Conservation (phyloP, 2,888 invertebrate genomes). For the Sarcophaga subvicina region DNA sequence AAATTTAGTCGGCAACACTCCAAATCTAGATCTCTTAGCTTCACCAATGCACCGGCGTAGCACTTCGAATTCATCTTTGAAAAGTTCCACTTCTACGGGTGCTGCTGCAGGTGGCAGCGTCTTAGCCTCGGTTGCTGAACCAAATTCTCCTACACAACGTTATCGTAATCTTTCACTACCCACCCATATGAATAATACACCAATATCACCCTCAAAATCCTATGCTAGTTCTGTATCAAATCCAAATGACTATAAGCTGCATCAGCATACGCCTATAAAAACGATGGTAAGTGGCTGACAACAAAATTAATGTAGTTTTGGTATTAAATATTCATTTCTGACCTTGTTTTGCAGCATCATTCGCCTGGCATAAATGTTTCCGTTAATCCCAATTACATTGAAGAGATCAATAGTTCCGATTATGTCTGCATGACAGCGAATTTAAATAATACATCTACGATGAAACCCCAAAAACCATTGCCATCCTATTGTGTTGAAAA, state of each 20-base stretch:
- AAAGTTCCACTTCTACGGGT: constrained; percentile 55
- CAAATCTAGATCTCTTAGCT: constrained; percentile 73
- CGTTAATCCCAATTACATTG: constrained; percentile 83
- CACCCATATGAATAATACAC: constrained; percentile 74
- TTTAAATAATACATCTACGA: constrained; percentile 76
- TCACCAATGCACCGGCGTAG: constrained; percentile 80
- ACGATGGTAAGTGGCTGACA: constrained; percentile 56
- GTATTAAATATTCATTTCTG: background rate
- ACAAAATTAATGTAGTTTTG: background rate
- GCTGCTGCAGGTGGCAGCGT: constrained; percentile 22
- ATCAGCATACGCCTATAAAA: constrained; percentile 78
- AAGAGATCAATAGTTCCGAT: constrained; percentile 90
- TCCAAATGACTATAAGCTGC: constrained; percentile 73
- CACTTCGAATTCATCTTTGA: constrained; percentile 76
- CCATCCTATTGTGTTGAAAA: constrained; percentile 63
- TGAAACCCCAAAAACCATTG: constrained; percentile 62
- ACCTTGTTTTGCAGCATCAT: constrained; percentile 72
- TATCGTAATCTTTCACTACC: constrained; percentile 80
- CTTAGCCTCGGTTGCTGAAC: constrained; percentile 42
- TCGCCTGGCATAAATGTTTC: constrained; percentile 79
- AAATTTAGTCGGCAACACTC: constrained; percentile 44
- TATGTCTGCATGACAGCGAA: constrained; percentile 94
- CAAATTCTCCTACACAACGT: constrained; percentile 77
- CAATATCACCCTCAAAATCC: constrained; percentile 71
- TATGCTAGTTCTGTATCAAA: constrained; percentile 57